These are phyloP conservation scores for Lichenostomus cassidix DNA, from an alignment of 2,113 vertebrate genomes.

Conservation along the genomic window DNA sequence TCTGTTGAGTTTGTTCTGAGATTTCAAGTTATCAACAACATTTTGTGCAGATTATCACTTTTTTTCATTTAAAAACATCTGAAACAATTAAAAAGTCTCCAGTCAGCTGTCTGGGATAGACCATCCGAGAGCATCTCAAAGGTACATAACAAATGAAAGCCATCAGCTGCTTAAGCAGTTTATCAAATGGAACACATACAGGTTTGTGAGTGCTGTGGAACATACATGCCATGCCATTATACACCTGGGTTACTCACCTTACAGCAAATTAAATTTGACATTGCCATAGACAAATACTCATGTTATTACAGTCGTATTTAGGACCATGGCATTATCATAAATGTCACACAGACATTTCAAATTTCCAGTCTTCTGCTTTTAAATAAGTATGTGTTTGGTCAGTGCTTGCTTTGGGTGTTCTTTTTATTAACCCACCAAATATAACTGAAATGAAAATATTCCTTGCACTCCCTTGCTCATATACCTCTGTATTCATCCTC, in stretches of 20 bases:
- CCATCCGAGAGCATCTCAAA: neutral
- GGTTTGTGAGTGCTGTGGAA: neutral
- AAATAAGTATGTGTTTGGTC: neutral
- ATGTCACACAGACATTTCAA: neutral
- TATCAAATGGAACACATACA: neutral
- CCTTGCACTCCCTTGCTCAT: neutral
- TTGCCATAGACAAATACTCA: neutral
- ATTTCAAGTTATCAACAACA: neutral
- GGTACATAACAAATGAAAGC: neutral
- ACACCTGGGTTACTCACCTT: neutral
- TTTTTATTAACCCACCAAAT: constrained; percentile 3
- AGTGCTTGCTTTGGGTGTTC: neutral
- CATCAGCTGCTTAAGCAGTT: neutral
- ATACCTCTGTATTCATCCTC: neutral
- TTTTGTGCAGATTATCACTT: neutral
- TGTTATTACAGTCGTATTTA: neutral
- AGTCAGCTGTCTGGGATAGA: neutral
- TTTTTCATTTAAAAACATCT: neutral
- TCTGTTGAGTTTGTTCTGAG: neutral
- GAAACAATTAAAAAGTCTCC: neutral
- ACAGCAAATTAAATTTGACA: neutral
- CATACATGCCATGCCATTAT: neutral
- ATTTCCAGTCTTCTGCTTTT: neutral
- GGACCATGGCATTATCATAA: neutral
- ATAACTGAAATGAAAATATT: neutral